Evolutionary conservation across 2,888 invertebrate genomes (phyloP).

Genomic region (Hylaea fasciaria): DNA sequence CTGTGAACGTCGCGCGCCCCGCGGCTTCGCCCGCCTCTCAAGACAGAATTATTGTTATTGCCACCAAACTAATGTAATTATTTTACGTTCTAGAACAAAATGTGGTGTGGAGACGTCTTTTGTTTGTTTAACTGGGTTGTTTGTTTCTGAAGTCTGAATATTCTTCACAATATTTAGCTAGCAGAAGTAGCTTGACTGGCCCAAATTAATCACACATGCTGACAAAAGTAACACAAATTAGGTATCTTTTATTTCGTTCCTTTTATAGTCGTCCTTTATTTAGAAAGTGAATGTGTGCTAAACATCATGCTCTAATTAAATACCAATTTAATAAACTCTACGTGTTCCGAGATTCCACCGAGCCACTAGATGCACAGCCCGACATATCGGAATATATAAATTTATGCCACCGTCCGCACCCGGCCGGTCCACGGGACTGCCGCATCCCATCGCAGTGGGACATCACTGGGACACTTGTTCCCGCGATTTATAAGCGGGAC

Average conservation of each 20-base stretch:
- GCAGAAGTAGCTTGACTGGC: too few species aligned
- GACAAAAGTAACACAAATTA: too few species aligned
- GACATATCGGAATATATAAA: constrained; percentile 43
- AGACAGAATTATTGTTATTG: constrained; percentile 80
- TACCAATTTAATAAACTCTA: constrained; percentile 18
- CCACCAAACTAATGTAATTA: constrained; percentile 82
- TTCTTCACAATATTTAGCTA: background rate
- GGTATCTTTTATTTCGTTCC: too few species aligned
- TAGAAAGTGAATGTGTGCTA: too few species aligned
- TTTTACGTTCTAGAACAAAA: constrained; percentile 65
- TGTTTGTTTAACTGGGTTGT: background rate
- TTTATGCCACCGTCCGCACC: constrained; percentile 59
- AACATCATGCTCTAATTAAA: too few species aligned
- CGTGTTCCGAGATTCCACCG: background rate
- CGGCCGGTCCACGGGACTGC: constrained; percentile 41
- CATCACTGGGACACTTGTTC: constrained; percentile 62
- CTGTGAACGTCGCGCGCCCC: constrained; percentile 71
- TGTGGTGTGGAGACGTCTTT: constrained; percentile 46
- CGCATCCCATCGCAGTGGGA: constrained; percentile 42
- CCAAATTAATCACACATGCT: too few species aligned
- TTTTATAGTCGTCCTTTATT: too few species aligned
- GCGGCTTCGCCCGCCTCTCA: constrained; percentile 58
- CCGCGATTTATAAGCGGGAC: constrained; percentile 61
- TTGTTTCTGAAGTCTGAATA: background rate
- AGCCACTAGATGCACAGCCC: constrained; percentile 30